Conservation (phyloP, 53 echinoderm and acorn worm genomes). For the Astropecten irregularis region DNA sequence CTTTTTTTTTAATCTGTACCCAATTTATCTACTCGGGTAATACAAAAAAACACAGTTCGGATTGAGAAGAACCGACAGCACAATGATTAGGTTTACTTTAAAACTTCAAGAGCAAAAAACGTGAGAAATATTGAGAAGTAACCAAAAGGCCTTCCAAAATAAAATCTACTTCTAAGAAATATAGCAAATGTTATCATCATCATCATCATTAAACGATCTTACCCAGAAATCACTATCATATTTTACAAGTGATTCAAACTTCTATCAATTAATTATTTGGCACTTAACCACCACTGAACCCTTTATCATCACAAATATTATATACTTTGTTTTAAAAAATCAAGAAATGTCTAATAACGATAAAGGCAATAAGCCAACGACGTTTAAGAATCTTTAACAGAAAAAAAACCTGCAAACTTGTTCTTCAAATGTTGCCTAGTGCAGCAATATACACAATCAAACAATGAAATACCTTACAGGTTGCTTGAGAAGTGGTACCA, state of each 20-base stretch:
- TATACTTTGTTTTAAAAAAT: not conserved
- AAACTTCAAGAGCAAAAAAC: not conserved
- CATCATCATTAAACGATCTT: not conserved
- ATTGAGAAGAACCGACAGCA: not conserved
- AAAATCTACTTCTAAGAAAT: conserved; percentile 34
- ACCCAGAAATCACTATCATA: conserved; percentile 7
- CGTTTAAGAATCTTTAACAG: not conserved
- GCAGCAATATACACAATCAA: conserved; percentile 22
- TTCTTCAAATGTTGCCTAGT: not conserved
- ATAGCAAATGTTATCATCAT: conserved; percentile 5
- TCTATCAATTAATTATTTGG: conserved; percentile 46
- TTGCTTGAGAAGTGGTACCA: too few relatives aligned
- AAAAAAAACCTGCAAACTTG: not conserved
- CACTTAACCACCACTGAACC: conserved; percentile 18
- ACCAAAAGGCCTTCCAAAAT: conserved; percentile 33
- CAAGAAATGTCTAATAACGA: conserved; percentile 15
- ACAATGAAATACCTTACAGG: not conserved
- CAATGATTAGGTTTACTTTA: not conserved
- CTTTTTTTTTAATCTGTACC: not conserved
- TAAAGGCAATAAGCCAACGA: not conserved
- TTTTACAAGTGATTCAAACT: conserved; percentile 55
- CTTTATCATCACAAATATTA: conserved; percentile 22
- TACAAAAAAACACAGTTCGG: conserved; percentile 20
- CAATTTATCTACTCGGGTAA: conserved; percentile 9
- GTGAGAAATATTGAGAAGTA: not conserved